Evolutionary conservation across 1,140 invertebrate genomes (phyloP), one percentile per base, ranked within the genome.

Genomic region (Drosophila pachea): DNA sequence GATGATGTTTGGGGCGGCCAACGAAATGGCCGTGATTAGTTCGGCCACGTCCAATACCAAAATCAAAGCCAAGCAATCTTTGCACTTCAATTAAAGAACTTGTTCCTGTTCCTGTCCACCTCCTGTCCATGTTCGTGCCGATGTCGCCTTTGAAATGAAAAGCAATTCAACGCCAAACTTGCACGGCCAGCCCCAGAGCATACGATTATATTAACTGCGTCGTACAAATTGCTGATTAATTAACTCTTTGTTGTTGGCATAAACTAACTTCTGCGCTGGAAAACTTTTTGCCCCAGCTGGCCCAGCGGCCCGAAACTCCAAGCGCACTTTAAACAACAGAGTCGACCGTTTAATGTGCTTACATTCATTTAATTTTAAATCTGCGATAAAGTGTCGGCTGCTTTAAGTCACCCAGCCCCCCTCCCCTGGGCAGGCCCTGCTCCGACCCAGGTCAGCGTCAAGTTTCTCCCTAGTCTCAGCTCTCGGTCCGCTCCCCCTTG

Each of bases 361-460:
- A 78, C 79, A 83, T 84, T 83, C 81, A 70, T 84, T 84, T 68
- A 68, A 68, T 86, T 83, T 83, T 84, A 83, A 83, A 79, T 83
- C 78, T 84, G 59, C 64, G 78, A 79, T 79, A 84, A 84, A 83
- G 78, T 68, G 78, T 53, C 59, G 76, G 47, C 61, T 55, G 73
- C 78, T 84, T 83, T 68, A 83, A 83, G 78, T 73, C 58, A 16
- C 54, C 29, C 31, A 5, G 14, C 0, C 33, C 14, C 12, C 7
- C 4, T n/a, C 54, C 12, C 40, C 2, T 40, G 40, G 40, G 40
- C n/a, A n/a, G n/a, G n/a, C n/a, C n/a, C n/a, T n/a, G n/a, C n/a
- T n/a, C n/a, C n/a, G n/a, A 3, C 22, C 22, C 22, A 22, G 22
- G 22, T 22, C 22, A 22, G 22, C 22, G 3, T 22, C 22, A 22